Base-by-base conservation (phyloP, 2,888 invertebrate genomes). In the Spilarctia lutea region DNA sequence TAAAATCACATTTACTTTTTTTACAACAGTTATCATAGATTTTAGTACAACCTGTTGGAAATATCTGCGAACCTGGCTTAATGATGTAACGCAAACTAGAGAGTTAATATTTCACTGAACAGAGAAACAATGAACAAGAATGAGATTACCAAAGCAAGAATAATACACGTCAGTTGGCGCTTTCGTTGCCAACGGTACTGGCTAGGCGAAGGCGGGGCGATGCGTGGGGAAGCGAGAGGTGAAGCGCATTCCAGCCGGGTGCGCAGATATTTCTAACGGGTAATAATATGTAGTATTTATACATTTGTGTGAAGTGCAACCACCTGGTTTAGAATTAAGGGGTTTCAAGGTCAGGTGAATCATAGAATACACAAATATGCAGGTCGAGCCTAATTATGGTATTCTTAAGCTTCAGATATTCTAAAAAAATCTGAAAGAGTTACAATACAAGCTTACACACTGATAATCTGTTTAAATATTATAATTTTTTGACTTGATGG, bases 291-390 rank as follows among this genome's bases (percentile, higher is more conserved):
- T 75, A 68, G 35, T 71, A 68, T 79, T 71, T 78, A 75, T 84
- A 78, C 78, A 74, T 83, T 78, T 83, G 71, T 76, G 78, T 80
- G 76, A 77, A 77, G 73, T 75, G 79, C 74, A 71, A 72, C 72
- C 68, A 75, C 33, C 68, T 76, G 56, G 73, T 78, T 70, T 68
- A 75, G 74, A 75, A 69, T 72, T 27, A 42, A 27, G 52, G 56
- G n/a, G 3, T 27, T 18, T 18, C 18, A 30, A 30, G 18, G 30
- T 16, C 30, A 30, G 63, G 2, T 30, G 63, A 30, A 63, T 18
- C 16, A 60, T 6, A 11, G 60, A 60, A 60, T 30, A 63, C 18
- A 18, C 18, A 16, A 63, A 39, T 69, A 16, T n/a, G 13, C 13
- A 35, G n/a, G 27, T 30, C 16, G 18, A 63, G 30, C 30, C 16